These are phyloP conservation scores for Tinamus major DNA, from an alignment of 2,797 vertebrate genomes.

Conservation along the genomic window DNA sequence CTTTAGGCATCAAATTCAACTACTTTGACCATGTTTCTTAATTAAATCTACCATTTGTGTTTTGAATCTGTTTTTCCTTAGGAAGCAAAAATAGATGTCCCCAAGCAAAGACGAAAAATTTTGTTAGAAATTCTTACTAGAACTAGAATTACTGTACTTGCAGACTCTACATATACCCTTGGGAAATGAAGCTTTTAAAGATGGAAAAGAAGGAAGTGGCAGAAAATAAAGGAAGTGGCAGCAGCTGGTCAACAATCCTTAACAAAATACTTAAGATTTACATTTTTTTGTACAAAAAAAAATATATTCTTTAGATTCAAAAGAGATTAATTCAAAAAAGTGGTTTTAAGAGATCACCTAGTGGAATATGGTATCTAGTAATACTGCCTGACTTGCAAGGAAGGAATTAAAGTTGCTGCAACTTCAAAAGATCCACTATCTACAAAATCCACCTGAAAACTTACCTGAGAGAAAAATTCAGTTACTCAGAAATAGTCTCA, in stretches of 20 bases:
- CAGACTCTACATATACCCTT: not conserved
- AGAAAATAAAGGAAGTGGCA: not conserved
- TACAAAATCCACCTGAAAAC: not conserved
- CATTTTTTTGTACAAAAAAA: not conserved
- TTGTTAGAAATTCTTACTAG: not conserved
- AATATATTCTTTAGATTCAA: not conserved
- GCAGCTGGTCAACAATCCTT: not conserved
- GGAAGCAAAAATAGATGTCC: not conserved
- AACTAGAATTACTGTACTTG: not conserved
- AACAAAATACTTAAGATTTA: not conserved
- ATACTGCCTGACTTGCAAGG: not conserved
- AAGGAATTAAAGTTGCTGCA: not conserved
- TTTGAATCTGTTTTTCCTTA: not conserved
- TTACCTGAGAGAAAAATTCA: not conserved
- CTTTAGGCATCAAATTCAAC: not conserved
- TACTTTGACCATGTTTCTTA: not conserved
- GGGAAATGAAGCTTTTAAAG: not conserved
- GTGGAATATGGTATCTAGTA: not conserved
- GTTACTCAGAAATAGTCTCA: not conserved
- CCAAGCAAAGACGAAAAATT: not conserved
- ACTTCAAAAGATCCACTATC: not conserved
- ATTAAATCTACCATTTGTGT: not conserved
- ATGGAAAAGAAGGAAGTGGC: not conserved
- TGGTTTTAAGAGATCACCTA: not conserved
- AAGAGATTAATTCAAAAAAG: not conserved